A percentile compares a stretch with the other conserved stretches of the same genome.
phyloP scores from a whole-genome alignment of 2,113 vertebrate species.

The Proterorhinus semilunaris region DNA sequence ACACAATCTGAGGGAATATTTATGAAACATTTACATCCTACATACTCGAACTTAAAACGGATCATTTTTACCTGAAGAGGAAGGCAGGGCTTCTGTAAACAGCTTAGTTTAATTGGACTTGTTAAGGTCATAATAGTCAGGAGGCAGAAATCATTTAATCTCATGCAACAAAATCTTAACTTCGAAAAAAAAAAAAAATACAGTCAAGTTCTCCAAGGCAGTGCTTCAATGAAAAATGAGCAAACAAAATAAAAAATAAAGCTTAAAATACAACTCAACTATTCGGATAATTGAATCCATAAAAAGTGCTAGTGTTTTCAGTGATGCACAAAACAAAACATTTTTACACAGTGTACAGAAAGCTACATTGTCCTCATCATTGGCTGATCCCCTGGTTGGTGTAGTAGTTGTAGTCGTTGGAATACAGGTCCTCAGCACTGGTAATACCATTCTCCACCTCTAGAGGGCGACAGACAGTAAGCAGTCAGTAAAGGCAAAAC shows the following conservation, averaged over 20 bases:
- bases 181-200: not conserved
- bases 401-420: constrained; percentile 81
- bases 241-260: constrained; percentile 25
- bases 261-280: constrained; percentile 33
- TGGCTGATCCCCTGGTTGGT: constrained; percentile 75
- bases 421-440: constrained; percentile 82
- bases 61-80: constrained; percentile 48
- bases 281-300: constrained; percentile 44
- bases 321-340: constrained; percentile 25
- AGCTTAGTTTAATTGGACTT: constrained; percentile 37
- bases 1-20: too few relatives aligned
- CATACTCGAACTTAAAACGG: too few relatives aligned
- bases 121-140: constrained; percentile 10
- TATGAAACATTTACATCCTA: too few relatives aligned
- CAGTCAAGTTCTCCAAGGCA: constrained; percentile 8
- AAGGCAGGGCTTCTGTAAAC: constrained; percentile 71
- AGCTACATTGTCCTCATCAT: constrained; percentile 36
- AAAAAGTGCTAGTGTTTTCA: constrained; percentile 54
- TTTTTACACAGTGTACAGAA: constrained; percentile 62
- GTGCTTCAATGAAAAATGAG: constrained; percentile 30
- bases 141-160: constrained; percentile 14
- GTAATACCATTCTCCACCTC: constrained; percentile 88
- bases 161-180: constrained; percentile 18
- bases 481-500: not conserved
- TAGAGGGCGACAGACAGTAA: constrained; percentile 59